Evolutionary conservation across 2,888 invertebrate genomes (phyloP), one percentile per base, ranked within the genome.

Genomic region (Rotaria sp.): DNA sequence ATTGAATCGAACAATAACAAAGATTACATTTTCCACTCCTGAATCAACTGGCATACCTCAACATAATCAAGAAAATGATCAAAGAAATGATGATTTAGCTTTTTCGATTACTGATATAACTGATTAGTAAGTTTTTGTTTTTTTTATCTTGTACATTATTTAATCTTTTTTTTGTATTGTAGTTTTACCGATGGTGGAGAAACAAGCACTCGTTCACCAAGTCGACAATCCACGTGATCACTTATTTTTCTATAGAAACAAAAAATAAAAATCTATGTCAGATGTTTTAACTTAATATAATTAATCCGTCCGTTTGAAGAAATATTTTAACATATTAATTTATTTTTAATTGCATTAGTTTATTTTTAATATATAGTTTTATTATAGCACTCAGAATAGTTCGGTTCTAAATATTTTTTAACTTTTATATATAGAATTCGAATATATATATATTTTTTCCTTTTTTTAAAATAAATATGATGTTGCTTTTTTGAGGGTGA

Each of bases 101-200:
- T 80, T 80, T 80, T 80, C 80, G 24, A 80, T 80, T 45, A 80
- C 45, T 11, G 80, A 80, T 80, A 45, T 80, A 7, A 80, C 80
- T n/a, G 80, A 80, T 80, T 80, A 80, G 80, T 80, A 45, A 80
- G 26, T 26, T 21, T 18, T n/a, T 15, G 4, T 21, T 24, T 52
- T 7, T 26, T 55, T 8, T 26, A 4, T 35, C n/a, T 35, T 5
- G 5, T 10, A 35, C 38, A 7, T 5, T 8, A 24, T 52, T 52
- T 24, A 24, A 24, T 24, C 4, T 7, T 26, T 24, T 7, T 35
- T 18, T 67, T 21, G 3, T 21, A 7, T 67, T 67, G 7, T 35
- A 67, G 67, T 67, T 67, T 67, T 21, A 67, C 30, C 18, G 67
- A 67, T 67, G 67, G 67, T 7, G 35, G 35, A 21, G 67, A 67